These are phyloP conservation scores for Mus pahari DNA, from an alignment of 2,113 vertebrate species.

Conservation along the genomic window DNA sequence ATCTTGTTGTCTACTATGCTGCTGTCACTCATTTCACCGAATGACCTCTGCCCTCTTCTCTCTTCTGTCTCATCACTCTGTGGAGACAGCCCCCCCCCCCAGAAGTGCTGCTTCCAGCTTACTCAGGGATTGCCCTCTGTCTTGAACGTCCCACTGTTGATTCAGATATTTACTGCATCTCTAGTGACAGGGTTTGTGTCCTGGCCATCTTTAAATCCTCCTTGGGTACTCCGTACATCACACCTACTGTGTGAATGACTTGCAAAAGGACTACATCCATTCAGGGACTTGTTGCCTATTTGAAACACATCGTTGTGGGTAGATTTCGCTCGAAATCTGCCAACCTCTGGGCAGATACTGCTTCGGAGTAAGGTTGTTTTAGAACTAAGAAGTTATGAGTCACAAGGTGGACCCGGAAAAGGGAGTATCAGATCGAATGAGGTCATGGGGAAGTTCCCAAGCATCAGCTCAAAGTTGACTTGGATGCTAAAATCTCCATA, in stretches of 20 bases:
- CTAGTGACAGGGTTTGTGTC: background rate
- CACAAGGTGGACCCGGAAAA: background rate
- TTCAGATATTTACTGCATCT: background rate
- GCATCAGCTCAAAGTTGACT: background rate
- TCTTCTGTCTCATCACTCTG: background rate
- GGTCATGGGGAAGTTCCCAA: background rate
- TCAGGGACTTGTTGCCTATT: background rate
- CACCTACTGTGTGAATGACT: background rate
- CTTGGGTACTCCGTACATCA: background rate
- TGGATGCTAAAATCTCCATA: rapidly evolving
- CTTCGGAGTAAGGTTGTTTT: background rate
- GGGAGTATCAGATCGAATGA: background rate
- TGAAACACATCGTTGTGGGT: background rate
- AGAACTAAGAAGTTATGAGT: background rate
- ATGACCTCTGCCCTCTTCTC: background rate
- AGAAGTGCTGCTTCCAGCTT: background rate
- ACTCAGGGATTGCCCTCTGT: background rate
- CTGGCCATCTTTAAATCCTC: background rate
- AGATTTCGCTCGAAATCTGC: background rate
- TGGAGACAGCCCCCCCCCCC: background rate
- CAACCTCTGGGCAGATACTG: background rate
- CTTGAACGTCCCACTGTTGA: background rate
- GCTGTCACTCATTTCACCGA: background rate
- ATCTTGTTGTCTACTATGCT: background rate
- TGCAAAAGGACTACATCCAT: background rate